phyloP scores from a whole-genome alignment of 2,113 vertebrate species.

The Procavia capensis region DNA sequence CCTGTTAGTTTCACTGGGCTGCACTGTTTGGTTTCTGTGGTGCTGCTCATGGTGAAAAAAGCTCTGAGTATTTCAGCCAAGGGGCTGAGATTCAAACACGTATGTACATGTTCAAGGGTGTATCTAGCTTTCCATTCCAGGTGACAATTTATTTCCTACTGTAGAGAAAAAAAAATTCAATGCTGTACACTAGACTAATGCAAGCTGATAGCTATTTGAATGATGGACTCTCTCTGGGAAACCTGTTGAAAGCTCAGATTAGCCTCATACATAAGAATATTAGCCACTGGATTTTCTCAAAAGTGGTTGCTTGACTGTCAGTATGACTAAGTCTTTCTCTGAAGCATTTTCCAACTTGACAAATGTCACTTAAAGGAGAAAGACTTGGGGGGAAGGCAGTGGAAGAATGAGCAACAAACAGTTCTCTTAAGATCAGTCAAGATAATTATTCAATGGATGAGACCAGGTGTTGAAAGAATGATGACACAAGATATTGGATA shows the following conservation, averaged over 20 bases:
- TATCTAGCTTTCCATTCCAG: background rate
- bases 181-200: background rate
- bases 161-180: background rate
- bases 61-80: background rate
- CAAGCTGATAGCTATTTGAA: background rate
- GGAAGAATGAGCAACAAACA: background rate
- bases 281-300: background rate
- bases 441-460: background rate
- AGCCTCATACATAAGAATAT: background rate
- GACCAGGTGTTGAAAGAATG: background rate
- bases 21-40: background rate
- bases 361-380: background rate
- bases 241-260: background rate
- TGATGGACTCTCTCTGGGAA: background rate
- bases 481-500: fast-evolving
- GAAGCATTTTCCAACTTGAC: background rate
- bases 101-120: background rate
- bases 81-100: background rate
- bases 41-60: background rate
- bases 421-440: background rate
- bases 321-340: background rate
- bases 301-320: background rate
- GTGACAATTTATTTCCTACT: background rate
- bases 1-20: background rate
- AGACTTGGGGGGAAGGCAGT: background rate